A percentile compares a stretch with the other conserved stretches of the same genome.
Evolutionary conservation across 2,888 invertebrate genomes (phyloP).

Genomic region (Thysanoteuthis rhombus): DNA sequence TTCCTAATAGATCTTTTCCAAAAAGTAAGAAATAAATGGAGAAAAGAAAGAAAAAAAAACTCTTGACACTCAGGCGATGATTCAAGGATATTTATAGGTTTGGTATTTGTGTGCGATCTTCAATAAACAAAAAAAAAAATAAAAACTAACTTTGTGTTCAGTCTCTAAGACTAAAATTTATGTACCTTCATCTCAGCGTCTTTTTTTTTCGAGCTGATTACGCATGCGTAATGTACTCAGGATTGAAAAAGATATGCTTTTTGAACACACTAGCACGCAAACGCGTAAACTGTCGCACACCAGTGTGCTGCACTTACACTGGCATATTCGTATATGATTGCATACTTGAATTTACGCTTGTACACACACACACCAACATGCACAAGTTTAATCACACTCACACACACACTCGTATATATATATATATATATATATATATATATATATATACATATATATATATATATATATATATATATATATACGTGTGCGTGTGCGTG

Average conservation of each 20-base stretch:
- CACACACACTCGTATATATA: no score
- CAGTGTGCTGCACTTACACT: no score
- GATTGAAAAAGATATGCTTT: background rate
- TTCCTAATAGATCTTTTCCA: no score
- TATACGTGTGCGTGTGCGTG: no score
- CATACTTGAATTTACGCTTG: no score
- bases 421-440: background rate
- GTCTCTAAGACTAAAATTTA: background rate
- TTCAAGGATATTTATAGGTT: slow-evolving; percentile 12
- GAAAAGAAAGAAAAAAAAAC: background rate
- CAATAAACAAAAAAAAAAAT: background rate
- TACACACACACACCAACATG: no score
- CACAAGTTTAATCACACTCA: no score
- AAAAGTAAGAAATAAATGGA: background rate
- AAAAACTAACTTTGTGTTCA: background rate
- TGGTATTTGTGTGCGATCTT: background rate
- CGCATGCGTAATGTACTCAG: slow-evolving; percentile 12
- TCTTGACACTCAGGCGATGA: background rate
- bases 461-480: no score
- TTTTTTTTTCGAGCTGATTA: background rate
- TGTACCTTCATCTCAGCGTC: background rate
- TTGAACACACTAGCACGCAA: background rate
- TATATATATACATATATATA: background rate
- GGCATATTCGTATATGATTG: no score
- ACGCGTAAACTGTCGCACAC: background rate